Evolutionary conservation across 2,797 vertebrate species (phyloP), one percentile per base, ranked within the genome.

Genomic region (Bucorvus abyssinicus): DNA sequence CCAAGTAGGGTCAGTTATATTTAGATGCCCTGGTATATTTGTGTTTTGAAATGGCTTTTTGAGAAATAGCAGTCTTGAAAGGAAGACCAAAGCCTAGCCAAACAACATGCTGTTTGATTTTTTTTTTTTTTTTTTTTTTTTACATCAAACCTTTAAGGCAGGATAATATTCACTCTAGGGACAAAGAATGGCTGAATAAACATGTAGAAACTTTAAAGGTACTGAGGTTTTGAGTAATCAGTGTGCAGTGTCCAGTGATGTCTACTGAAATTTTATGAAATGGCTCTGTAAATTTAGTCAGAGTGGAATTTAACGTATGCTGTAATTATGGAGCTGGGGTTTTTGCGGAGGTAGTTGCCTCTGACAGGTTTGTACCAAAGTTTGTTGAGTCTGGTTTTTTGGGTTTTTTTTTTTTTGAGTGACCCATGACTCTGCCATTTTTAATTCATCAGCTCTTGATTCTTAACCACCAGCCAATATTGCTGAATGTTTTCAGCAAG

Each of bases 1-100:
- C 93, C 78, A 65, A 85, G 81, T 55, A 83, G 73, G 92, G 89
- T 91, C 92, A 91, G 68, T 84, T 96, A 88, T 93, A 36, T 96
- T 96, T 95, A 94, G 90, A 89, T 93, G 75, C 73, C 69, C 79
- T 89, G 78, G 40, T 87, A 89, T 77, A 88, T 90, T 87, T 92
- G 84, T 90, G 81, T 89, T 95, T 92, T 69, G 86, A 95, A 95
- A 92, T 78, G 47, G 44, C 65, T 93, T 93, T 96, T 93, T 87
- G 68, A 90, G 78, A 85, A 92, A 61, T 61, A 59, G 53, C 36
- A 38, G 14, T 78, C 60, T 92, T 81, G 60, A 90, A 87, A 94
- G 73, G 61, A 94, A 83, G 92, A 93, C 53, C 79, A 81, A 93
- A 95, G 86, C 57, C 59, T 68, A 59, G 36, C 71, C 88, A 71